Evolutionary conservation across 2,113 vertebrate genomes (phyloP).

Genomic region (Poeciliopsis occidentalis): DNA sequence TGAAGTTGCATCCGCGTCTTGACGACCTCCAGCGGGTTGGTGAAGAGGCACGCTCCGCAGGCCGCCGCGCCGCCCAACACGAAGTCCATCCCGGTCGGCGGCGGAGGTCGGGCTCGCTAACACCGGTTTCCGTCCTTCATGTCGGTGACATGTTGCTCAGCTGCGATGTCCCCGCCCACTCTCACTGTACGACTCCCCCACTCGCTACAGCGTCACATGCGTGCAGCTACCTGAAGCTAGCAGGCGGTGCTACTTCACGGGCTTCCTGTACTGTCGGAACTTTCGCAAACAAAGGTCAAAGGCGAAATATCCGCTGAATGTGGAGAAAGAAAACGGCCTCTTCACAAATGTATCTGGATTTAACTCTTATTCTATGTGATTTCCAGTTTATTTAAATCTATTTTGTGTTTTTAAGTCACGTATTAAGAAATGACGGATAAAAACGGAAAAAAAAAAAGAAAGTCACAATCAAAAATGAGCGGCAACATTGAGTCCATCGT

Average conservation of each 20-base stretch:
- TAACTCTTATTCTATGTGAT: too few relatives aligned
- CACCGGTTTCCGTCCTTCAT: slow-evolving; percentile 1
- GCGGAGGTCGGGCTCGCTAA: not conserved
- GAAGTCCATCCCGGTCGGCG: slow-evolving; percentile 83
- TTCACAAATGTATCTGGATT: too few relatives aligned
- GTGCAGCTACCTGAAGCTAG: not conserved
- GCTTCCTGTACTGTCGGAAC: slow-evolving; percentile 2
- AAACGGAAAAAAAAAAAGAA: too few relatives aligned
- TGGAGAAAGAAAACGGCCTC: too few relatives aligned
- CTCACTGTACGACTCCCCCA: too few relatives aligned
- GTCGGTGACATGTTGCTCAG: rapidly evolving
- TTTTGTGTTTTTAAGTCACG: too few relatives aligned
- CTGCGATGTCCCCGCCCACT: not conserved
- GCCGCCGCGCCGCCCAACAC: slow-evolving; percentile 85
- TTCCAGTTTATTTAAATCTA: too few relatives aligned
- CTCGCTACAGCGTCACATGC: rapidly evolving
- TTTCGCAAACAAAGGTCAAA: not conserved
- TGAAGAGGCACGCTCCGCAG: slow-evolving; percentile 87
- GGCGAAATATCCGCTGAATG: not conserved
- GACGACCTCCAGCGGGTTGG: slow-evolving; percentile 90
- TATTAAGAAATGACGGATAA: too few relatives aligned
- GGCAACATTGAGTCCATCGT: too few relatives aligned
- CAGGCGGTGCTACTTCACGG: slow-evolving; percentile 38
- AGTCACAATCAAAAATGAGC: too few relatives aligned
- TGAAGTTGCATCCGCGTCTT: slow-evolving; percentile 92